Evolutionary conservation across 2,797 vertebrate species (phyloP).

Genomic region (Remorina albescens): DNA sequence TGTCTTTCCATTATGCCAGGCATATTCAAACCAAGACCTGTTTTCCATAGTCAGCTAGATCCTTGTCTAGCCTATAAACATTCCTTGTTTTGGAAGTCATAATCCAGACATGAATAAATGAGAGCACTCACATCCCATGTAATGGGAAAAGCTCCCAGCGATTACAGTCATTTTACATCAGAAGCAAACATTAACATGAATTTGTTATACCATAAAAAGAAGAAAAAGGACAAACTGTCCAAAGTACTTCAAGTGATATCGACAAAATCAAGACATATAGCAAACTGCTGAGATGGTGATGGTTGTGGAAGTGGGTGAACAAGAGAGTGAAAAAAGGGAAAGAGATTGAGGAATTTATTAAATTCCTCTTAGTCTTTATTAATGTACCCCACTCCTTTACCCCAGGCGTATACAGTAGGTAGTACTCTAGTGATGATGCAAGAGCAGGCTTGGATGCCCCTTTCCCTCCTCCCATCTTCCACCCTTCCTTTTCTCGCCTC

Average conservation of each 20-base stretch:
- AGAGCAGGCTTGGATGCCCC: slow-evolving; percentile 57
- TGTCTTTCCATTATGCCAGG: slow-evolving; percentile 48
- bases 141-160: slow-evolving; percentile 45
- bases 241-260: background rate
- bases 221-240: background rate
- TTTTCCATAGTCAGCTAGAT: slow-evolving; percentile 56
- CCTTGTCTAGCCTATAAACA: slow-evolving; percentile 63
- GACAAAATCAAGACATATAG: background rate
- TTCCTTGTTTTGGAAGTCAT: slow-evolving; percentile 66
- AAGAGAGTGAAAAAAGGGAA: slow-evolving; percentile 10
- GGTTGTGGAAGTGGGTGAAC: background rate
- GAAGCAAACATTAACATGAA: background rate
- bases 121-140: slow-evolving; percentile 36
- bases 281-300: background rate
- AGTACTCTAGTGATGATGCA: slow-evolving; percentile 71
- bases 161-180: slow-evolving; percentile 10
- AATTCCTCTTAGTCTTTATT: slow-evolving; percentile 18
- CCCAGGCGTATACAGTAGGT: slow-evolving; percentile 21
- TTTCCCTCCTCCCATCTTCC: slow-evolving; percentile 34
- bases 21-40: slow-evolving; percentile 46
- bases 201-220: background rate
- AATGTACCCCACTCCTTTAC: slow-evolving; percentile 15
- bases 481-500: slow-evolving; percentile 59
- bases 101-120: slow-evolving; percentile 55
- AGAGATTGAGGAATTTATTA: slow-evolving; percentile 41